Evolutionary conservation across 2,888 invertebrate genomes (phyloP).

Genomic region (Pharmacophagus antenor): DNA sequence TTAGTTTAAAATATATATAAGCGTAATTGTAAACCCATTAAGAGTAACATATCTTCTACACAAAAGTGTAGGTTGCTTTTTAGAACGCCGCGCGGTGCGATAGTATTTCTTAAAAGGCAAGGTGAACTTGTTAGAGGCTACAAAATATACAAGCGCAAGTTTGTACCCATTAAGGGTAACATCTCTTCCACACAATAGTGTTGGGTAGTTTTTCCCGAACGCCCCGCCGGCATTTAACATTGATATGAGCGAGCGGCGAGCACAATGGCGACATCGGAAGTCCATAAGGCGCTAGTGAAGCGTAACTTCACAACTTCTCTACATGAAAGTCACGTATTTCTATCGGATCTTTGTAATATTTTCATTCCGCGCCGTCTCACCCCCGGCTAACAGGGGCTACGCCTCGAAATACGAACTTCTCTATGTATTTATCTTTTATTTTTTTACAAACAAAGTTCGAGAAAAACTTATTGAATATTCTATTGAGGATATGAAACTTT

Average conservation of each 20-base stretch:
- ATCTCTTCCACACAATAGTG: neutral
- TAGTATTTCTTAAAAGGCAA: too few relatives aligned
- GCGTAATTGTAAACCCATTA: too few relatives aligned
- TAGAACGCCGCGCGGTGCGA: too few relatives aligned
- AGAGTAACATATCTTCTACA: too few relatives aligned
- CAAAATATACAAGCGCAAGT: neutral
- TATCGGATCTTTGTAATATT: constrained; percentile 31
- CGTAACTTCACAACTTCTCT: constrained; percentile 24
- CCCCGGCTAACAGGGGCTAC: constrained; percentile 12
- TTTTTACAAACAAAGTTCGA: constrained; percentile 14
- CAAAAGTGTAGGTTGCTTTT: too few relatives aligned
- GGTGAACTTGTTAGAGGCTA: too few relatives aligned
- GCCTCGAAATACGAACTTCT: constrained; percentile 16
- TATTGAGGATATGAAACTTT: neutral
- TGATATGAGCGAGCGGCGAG: constrained; percentile 18
- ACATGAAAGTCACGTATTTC: constrained; percentile 29
- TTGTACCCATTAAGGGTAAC: neutral
- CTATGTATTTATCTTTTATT: constrained; percentile 9
- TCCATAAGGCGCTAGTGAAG: constrained; percentile 27
- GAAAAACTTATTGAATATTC: constrained; percentile 11
- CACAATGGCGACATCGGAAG: constrained; percentile 27
- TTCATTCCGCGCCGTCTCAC: constrained; percentile 20
- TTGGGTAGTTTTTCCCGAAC: constrained; percentile 4
- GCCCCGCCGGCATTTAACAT: constrained; percentile 14
- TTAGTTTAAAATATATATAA: too few relatives aligned